These are phyloP conservation scores for Formica aserva DNA, from an alignment of 2,888 invertebrate species.

Conservation along the genomic window DNA sequence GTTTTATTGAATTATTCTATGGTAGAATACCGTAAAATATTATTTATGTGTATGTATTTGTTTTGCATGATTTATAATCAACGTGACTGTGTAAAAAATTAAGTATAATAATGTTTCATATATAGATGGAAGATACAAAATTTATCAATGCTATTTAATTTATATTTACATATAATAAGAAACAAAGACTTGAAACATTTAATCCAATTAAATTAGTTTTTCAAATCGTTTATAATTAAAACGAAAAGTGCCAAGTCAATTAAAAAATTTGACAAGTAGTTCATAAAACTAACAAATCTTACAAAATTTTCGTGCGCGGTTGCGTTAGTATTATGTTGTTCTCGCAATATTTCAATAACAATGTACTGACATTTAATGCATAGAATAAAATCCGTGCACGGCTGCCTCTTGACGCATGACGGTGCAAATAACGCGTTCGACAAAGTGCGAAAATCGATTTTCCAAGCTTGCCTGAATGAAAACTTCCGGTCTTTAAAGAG, in stretches of 20 bases:
- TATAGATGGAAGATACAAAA: not conserved
- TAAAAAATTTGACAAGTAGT: not conserved
- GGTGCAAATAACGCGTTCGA: conserved; percentile 59
- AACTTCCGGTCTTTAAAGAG: conserved; percentile 82
- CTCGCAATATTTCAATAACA: conserved; percentile 18
- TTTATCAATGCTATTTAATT: not conserved
- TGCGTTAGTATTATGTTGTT: not conserved
- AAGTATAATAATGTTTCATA: not conserved
- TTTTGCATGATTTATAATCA: not conserved
- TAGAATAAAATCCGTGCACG: conserved; percentile 40
- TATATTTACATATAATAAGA: not conserved
- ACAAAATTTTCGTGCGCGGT: conserved; percentile 2
- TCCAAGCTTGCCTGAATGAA: conserved; percentile 71
- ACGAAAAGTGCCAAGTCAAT: not conserved
- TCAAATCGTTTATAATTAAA: not conserved
- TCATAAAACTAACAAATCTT: not conserved
- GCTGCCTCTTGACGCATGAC: conserved; percentile 20
- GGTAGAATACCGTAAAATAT: not conserved
- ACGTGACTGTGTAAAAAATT: not conserved
- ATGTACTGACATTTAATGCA: not conserved
- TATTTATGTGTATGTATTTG: not conserved
- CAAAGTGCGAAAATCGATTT: conserved; percentile 81
- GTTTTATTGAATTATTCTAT: conserved; percentile 23
- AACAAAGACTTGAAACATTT: not conserved
- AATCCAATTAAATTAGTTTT: not conserved